These are phyloP conservation scores for Axinella damicornis DNA, from an alignment of 37 sponge, comb jelly and placozoan genomes.

Conservation along the genomic window DNA sequence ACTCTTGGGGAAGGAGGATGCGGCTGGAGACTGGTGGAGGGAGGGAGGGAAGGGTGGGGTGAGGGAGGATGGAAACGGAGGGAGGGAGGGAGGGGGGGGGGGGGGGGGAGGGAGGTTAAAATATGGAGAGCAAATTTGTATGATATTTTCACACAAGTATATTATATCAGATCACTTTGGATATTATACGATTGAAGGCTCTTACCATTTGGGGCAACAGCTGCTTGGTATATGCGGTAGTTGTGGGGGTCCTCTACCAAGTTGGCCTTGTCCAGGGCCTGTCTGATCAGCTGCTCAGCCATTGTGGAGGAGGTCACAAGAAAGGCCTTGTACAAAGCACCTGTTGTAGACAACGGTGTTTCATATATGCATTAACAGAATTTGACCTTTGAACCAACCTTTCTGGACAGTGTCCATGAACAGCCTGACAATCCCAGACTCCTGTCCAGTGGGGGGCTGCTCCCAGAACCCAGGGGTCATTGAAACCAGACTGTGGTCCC, in stretches of 20 bases:
- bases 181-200: too few relatives aligned
- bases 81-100: too few relatives aligned
- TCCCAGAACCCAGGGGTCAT: neutral
- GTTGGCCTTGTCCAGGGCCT: slow-evolving; percentile 59
- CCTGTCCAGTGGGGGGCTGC: neutral
- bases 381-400: too few relatives aligned
- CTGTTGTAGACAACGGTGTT: too few relatives aligned
- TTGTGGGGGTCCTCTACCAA: slow-evolving; percentile 52
- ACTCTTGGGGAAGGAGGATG: neutral
- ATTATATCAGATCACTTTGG: too few relatives aligned
- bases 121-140: too few relatives aligned
- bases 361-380: too few relatives aligned
- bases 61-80: too few relatives aligned
- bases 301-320: slow-evolving; percentile 32
- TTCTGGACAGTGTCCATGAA: slow-evolving; percentile 64
- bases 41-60: too few relatives aligned
- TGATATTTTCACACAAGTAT: too few relatives aligned
- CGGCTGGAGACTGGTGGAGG: neutral
- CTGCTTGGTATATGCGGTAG: slow-evolving; percentile 36
- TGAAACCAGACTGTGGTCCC: neutral
- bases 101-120: too few relatives aligned
- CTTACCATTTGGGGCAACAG: slow-evolving; percentile 16
- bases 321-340: slow-evolving; percentile 64
- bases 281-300: slow-evolving; percentile 47
- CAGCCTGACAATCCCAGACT: slow-evolving; percentile 46